Evolutionary conservation across 1,140 invertebrate species (phyloP).

Genomic region (Bacillus rossius): DNA sequence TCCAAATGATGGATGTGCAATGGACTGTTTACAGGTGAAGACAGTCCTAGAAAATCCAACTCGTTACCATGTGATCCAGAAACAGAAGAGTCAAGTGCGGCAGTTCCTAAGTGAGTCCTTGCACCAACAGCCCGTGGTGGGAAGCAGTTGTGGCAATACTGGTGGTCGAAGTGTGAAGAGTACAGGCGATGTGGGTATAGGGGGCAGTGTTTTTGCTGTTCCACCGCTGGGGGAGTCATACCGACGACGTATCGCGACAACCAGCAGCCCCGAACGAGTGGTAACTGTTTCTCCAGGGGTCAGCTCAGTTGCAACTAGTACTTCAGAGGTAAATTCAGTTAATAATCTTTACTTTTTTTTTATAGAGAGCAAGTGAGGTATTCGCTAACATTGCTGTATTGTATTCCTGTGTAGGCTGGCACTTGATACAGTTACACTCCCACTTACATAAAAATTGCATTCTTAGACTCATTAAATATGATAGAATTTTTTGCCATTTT

Average conservation of each 20-base stretch:
- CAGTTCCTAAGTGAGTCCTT: conserved; percentile 78
- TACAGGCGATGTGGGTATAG: conserved; percentile 35
- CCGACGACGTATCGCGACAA: too few relatives aligned
- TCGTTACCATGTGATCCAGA: conserved; percentile 85
- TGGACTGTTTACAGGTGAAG: conserved; percentile 53
- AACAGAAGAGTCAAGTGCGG: conserved; percentile 80
- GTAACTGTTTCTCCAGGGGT: conserved; percentile 60
- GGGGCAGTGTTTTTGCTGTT: conserved; percentile 28
- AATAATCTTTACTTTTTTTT: too few relatives aligned
- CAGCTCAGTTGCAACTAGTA: conserved; percentile 65
- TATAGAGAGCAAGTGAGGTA: too few relatives aligned
- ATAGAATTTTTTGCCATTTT: too few relatives aligned
- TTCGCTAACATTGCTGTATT: background rate
- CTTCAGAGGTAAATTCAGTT: conserved; percentile 67
- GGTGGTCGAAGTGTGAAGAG: conserved; percentile 10
- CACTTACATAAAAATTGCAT: background rate
- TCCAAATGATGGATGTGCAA: too few relatives aligned
- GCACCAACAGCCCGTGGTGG: conserved; percentile 24
- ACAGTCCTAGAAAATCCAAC: conserved; percentile 87
- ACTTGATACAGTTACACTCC: background rate
- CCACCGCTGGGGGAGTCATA: too few relatives aligned
- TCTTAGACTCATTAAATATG: background rate
- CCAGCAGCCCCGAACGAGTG: conserved; percentile 45
- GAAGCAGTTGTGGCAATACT: conserved; percentile 4
- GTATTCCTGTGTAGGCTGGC: background rate